Percentiles rank a stretch among this genome's conserved stretches.
Evolutionary conservation across 2,888 invertebrate species (phyloP).

Genomic region (Limenitis camilla): DNA sequence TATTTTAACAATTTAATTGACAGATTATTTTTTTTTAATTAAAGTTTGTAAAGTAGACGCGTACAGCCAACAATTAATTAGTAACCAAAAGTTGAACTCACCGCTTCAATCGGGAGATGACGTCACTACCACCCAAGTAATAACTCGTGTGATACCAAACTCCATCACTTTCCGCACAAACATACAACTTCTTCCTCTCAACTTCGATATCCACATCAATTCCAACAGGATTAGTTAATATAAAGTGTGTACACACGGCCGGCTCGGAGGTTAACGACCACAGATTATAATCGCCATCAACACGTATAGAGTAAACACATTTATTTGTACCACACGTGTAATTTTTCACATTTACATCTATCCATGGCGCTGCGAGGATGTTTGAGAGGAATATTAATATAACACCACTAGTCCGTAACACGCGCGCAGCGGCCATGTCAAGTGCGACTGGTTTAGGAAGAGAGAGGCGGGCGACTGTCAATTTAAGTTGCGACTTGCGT

Average conservation of each 20-base stretch:
- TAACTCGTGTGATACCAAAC: conserved; percentile 59
- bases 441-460: conserved; percentile 27
- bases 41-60: too few species aligned
- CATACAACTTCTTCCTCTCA: conserved; percentile 42
- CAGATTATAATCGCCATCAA: conserved; percentile 43
- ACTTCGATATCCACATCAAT: conserved; percentile 38
- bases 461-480: too few species aligned
- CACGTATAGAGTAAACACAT: conserved; percentile 53
- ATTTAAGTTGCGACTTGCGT: too few species aligned
- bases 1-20: too few species aligned
- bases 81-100: conserved; percentile 33
- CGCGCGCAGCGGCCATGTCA: conserved; percentile 48
- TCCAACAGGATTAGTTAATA: conserved; percentile 26
- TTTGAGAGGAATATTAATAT: conserved; percentile 58
- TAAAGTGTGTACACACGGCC: conserved; percentile 38
- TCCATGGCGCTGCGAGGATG: conserved; percentile 58
- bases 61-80: not conserved
- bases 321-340: conserved; percentile 41
- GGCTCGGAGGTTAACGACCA: conserved; percentile 56
- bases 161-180: conserved; percentile 51
- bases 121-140: conserved; percentile 65
- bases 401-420: conserved; percentile 55
- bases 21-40: too few species aligned
- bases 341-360: conserved; percentile 45
- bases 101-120: conserved; percentile 42